Evolutionary conservation across 2,797 vertebrate species (phyloP), one percentile per base, ranked within the genome.

Genomic region (Lepus townsendii): DNA sequence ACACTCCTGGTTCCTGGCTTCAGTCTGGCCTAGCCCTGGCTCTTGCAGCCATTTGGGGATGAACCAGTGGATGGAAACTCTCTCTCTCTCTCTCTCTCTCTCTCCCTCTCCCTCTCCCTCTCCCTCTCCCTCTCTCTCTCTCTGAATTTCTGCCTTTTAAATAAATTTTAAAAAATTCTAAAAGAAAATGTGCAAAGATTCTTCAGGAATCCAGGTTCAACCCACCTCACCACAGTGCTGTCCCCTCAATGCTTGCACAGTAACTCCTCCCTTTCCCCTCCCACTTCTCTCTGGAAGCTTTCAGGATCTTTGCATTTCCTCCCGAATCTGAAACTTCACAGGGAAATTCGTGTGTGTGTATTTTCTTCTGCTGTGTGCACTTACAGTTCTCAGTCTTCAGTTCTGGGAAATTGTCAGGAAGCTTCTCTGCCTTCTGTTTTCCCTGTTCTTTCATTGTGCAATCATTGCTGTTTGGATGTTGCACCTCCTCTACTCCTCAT

Each of bases 361-460:
- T 96, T 92, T 93, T 94, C 79, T 78, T 83, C 79, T 32, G 38
- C 30, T 60, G 72, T 87, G 63, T 77, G 87, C 91, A 91, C 16
- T 93, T 63, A 27, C 65, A 82, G 38, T 27, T 22, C 35, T 91
- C 75, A 50, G 66, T 82, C 54, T 94, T 93, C 32, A 50, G 9
- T 89, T 93, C 65, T 90, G 84, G 78, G 84, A 87, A 62, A 24
- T 89, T 63, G 14, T 62, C 84, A 83, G 87, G 68, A 88, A 88
- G 69, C 3, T 38, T 66, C 62, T 83, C 72, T 95, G 76, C 62
- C 54, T 90, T 90, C 65, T 94, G 66, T 89, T 90, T 86, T 91
- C 24, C 88, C 42, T 68, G 13, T 47, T 66, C 35, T 35, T 82
- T 72, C 35, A 50, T 90, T 93, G 82, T 20, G 35, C 83, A 62